Percentiles rank a stretch among this genome's conserved stretches.
Conservation (phyloP, 2,113 vertebrate species). For the Semnornis frantzii region DNA sequence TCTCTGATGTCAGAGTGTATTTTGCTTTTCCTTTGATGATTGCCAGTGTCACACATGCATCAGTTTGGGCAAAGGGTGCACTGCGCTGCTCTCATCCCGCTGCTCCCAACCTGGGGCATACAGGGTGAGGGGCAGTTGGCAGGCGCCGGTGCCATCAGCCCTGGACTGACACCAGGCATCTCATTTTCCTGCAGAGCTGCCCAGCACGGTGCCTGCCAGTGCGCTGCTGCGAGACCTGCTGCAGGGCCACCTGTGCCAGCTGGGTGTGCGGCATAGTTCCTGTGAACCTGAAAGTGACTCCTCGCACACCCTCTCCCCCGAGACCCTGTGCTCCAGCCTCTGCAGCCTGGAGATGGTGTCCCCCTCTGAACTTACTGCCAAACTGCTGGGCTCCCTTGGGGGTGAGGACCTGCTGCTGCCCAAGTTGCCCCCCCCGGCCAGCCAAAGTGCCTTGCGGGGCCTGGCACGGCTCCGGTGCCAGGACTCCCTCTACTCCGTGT, state of each 20-base stretch:
- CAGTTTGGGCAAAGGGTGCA: neutral
- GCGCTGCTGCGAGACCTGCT: conserved; percentile 87
- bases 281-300: conserved; percentile 89
- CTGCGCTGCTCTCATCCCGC: neutral
- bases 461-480: conserved; percentile 82
- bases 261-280: conserved; percentile 79
- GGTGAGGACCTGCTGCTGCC: conserved; percentile 84
- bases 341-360: conserved; percentile 92
- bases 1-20: rapidly evolving
- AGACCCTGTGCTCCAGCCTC: conserved; percentile 94
- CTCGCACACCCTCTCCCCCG: conserved; percentile 89
- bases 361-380: conserved; percentile 86
- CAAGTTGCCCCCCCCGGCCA: conserved; percentile 82
- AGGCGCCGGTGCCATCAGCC: neutral
- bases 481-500: conserved; percentile 87
- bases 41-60: rapidly evolving
- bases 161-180: neutral
- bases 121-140: neutral
- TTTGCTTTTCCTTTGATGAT: neutral
- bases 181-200: conserved; percentile 58
- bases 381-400: conserved; percentile 87
- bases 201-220: conserved; percentile 74
- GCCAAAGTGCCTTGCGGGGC: conserved; percentile 86
- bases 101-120: neutral
- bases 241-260: conserved; percentile 86